Base-by-base conservation (phyloP, 2,888 invertebrate genomes). In the Brachynemurus nebulosus region DNA sequence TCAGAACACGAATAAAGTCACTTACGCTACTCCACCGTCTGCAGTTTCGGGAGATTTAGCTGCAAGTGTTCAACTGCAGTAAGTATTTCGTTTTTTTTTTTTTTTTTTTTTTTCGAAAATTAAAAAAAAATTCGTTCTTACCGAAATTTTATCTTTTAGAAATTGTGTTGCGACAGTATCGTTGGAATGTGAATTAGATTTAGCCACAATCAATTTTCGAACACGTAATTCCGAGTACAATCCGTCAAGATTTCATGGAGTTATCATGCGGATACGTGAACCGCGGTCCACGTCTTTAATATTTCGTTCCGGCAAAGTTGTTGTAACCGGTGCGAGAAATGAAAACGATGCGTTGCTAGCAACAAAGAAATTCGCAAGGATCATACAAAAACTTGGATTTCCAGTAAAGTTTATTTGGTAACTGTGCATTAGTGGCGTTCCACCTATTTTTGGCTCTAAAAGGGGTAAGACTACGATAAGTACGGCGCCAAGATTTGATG, bases 141-240 rank as follows among this genome's bases (percentile, higher is more conserved):
- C 14, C 11, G 7, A 11, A 3, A 36, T 34, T 34, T 21, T 20
- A 46, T 50, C 40, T 69, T 70, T 38, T 58, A 85, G 85, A 58
- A 88, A 86, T 59, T 84, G 86, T 57, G 86, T 88, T 1, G 79
- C 85, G 18, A 86, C 86, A 5, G 81, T 86, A 0, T 79, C 78
- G 55, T 66, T 88, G 48, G 76, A 76, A 14, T 80, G 81, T 58
- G 75, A 78, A 57, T 62, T 88, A 45, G 76, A 83, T 56, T 65
- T 88, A 25, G 71, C 78, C 54, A 74, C 75, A 47, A 84, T 88
- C 45, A 86, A 86, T 58, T 78, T 79, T 48, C 73, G 81, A 42
- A 86, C 86, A 3, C 69, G 88, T 50, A 86, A 82, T 62, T 83
- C 86, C 0, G 88, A 88, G 62, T 88, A 86, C 54, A 85, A 84